Evolutionary conservation across 2,113 vertebrate species (phyloP).

Genomic region (Anoplopoma fimbria): DNA sequence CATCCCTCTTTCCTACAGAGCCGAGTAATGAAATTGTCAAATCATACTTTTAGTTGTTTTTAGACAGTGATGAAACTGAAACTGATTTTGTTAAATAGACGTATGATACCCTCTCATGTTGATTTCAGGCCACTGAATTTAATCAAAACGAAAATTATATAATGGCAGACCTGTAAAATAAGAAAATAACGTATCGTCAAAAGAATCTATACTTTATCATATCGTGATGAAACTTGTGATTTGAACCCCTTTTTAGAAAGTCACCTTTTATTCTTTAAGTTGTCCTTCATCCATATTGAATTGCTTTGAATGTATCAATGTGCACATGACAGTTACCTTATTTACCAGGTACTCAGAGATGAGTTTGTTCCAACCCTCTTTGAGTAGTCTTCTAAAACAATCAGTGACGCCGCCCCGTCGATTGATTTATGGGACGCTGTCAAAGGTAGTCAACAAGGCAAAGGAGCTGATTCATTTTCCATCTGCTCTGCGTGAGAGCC

Average conservation of each 20-base stretch:
- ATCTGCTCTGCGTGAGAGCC: constrained; percentile 35
- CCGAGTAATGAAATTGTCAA: no score
- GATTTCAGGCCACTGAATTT: no score
- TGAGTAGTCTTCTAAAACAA: constrained; percentile 29
- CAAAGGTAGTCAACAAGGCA: constrained; percentile 55
- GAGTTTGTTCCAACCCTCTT: constrained; percentile 15
- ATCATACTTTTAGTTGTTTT: no score
- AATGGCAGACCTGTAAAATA: no score
- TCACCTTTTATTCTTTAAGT: background rate
- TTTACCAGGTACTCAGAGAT: background rate
- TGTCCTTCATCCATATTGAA: constrained; percentile 4
- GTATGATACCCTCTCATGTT: no score
- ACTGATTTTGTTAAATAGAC: no score
- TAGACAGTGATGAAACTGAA: no score
- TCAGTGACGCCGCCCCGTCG: constrained; percentile 12
- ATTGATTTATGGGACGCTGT: constrained; percentile 72
- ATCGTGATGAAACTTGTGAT: background rate
- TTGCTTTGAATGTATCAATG: background rate
- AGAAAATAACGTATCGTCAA: no score
- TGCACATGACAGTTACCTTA: background rate
- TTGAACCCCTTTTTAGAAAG: no score
- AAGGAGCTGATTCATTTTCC: constrained; percentile 59
- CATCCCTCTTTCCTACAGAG: no score
- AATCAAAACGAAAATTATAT: no score
- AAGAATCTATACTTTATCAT: background rate